Base-by-base conservation (phyloP, 2,113 vertebrate genomes). In the Polyodon spathula region DNA sequence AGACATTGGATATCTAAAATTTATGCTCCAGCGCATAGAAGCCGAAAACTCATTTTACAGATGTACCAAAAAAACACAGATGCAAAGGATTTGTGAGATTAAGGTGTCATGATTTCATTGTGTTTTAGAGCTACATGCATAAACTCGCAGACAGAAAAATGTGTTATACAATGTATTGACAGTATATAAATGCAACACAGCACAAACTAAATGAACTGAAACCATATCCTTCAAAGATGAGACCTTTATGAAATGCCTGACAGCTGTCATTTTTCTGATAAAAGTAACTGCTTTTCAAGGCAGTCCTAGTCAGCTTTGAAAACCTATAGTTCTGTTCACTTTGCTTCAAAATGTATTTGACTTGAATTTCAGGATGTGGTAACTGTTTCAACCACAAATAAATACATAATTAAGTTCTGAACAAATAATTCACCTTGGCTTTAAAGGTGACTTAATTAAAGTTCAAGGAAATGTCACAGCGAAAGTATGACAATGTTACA, bases 401-500 rank as follows among this genome's bases (percentile, higher is more conserved):
- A 50, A 50, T 50, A 50, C 12, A 50, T 50, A 11, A 50, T 6
- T n/a, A 11, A n/a, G 8, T n/a, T 50, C 12, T 50, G 40, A 56
- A 43, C 37, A 56, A 48, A 46, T 42, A 50, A 57, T 54, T 46
- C 27, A 9, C 37, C n/a, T 48, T 3, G 10, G 3, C 15, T 37
- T 17, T 63, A 7, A 63, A 57, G 53, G 53, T 55, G 53, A 55
- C 53, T 55, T 55, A 55, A 55, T 55, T 55, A 55, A 55, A 55
- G 53, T 17, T 55, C 17, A 55, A 55, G 53, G 53, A 55, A 55
- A 55, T 41, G 54, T 57, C 46, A 55, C 54, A 51, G 50, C 55
- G 39, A 39, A 50, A 16, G 38, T 41, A 46, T 52, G 39, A 53
- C 37, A 58, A 27, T 57, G 55, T 40, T 16, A 14, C 8, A 57